Base-by-base conservation (phyloP, 2,797 vertebrate species). In the Florisuga fusca region DNA sequence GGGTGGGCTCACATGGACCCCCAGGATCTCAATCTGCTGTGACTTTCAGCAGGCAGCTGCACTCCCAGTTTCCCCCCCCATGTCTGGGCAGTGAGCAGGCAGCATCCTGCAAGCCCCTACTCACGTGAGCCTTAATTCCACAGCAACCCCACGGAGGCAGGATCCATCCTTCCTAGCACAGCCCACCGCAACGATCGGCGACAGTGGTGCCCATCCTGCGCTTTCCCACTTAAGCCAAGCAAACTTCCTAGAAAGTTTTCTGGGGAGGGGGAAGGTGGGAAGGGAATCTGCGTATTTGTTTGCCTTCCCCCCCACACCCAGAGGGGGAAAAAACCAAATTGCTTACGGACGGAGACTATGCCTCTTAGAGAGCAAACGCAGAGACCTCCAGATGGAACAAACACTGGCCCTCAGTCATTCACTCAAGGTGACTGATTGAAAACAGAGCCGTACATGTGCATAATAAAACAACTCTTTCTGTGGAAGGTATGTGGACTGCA, bases 381-480 rank as follows among this genome's bases (percentile, higher is more conserved):
- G 85, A 84, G 85, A 73, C 8, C 83, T 87, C 58, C 10, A 11
- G 54, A 55, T 22, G 12, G 59, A 78, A 82, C n/a, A 0, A 95
- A 97, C 94, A 94, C 84, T 86, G 79, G 87, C 80, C 54, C 89
- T 93, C 90, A 89, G 76, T 94, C 84, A 86, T 63, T 72, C n/a
- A 66, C 91, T 95, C 94, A 96, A 94, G 94, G 96, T 96, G 95
- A 95, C 89, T 96, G 93, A 91, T 59, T 77, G 88, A 74, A 90
- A 96, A 84, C 94, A 95, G 92, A 87, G 90, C 93, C 87, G 80
- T 54, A 11, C n/a, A 75, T 89, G 93, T 91, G 87, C 94, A 94
- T 81, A 91, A 95, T 94, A 95, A 96, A 97, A 80, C 94, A 93
- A 76, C 61, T 66, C 96, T 97, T 97, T 97, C 94, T 94, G 92